A percentile compares a stretch with the other conserved stretches of the same genome.
Evolutionary conservation across 2,797 vertebrate species (phyloP).

Genomic region (Gorsachius magnificus): DNA sequence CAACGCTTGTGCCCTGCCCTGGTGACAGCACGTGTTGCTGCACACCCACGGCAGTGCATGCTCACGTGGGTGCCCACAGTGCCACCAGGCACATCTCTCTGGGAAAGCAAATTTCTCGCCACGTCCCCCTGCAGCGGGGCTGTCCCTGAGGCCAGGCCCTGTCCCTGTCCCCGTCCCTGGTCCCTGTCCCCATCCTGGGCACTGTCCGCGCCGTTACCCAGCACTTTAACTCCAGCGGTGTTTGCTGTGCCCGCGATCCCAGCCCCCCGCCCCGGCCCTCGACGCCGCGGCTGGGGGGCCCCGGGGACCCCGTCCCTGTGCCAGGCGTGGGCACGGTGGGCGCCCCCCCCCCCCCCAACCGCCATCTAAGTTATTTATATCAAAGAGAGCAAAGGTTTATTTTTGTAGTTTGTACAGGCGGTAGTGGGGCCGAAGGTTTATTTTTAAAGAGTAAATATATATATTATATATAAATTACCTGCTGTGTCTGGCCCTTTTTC

Average conservation of each 20-base stretch:
- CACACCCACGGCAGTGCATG: background rate
- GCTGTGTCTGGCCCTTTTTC: slow-evolving; percentile 69
- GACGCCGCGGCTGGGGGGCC: slow-evolving; percentile 40
- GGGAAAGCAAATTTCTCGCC: background rate
- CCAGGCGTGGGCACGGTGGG: slow-evolving; percentile 9
- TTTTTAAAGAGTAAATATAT: slow-evolving; percentile 99
- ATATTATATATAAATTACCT: slow-evolving; percentile 91
- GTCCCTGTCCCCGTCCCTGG: background rate
- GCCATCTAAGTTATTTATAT: slow-evolving; percentile 99
- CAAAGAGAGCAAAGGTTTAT: slow-evolving; percentile 90
- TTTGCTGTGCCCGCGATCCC: slow-evolving; percentile 18
- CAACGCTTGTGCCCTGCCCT: background rate
- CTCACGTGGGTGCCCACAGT: background rate
- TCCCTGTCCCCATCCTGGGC: background rate
- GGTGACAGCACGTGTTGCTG: background rate
- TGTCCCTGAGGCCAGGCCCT: background rate
- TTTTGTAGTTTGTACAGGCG: slow-evolving; percentile 99
- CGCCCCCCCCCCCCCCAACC: slow-evolving; percentile 52
- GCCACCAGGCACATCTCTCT: background rate
- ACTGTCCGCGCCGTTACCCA: background rate
- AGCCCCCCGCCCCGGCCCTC: background rate
- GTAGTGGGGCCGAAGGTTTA: slow-evolving; percentile 95
- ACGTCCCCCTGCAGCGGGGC: background rate
- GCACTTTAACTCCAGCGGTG: slow-evolving; percentile 70
- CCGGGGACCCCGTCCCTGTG: background rate